Base-by-base conservation (phyloP, 2,113 vertebrate species). In the Calidris pygmaea region DNA sequence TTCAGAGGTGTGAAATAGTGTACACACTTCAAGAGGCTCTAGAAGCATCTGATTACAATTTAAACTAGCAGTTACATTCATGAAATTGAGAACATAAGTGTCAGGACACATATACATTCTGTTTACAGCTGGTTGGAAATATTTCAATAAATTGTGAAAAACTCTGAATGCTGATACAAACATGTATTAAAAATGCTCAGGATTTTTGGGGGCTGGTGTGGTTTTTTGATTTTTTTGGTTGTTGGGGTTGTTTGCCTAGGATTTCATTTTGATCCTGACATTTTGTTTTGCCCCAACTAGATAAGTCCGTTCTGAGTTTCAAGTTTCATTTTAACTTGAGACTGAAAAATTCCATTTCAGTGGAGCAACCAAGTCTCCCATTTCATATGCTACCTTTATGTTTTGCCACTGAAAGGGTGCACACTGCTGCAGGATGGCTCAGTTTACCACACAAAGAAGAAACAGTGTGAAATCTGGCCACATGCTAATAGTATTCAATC, bases 1-100 rank as follows among this genome's bases (percentile, higher is more conserved):
- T 93, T 92, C 76, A 79, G 80, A 95, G 89, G 77, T 89, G 84
- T 78, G 81, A 96, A 96, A 96, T 79, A 92, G 62, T 55, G 39
- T 17, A 41, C 73, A 89, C 89, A 73, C 32, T 89, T 91, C 58
- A 87, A 93, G 77, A 95, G 89, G 74, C 62, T 93, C 74, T 74
- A 78, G 81, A 23, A 93, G 89, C 66, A 63, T 93, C 92, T 78
- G 73, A 89, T 96, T 95, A 92, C 89, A 79, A 87, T 93, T 76
- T 94, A 95, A 93, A 95, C 80, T 85, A 73, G 48, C 59, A 87
- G 80, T 72, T 81, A 53, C 73, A 70, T 93, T 91, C 91, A 96
- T 75, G 80, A 92, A 90, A 97, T 92, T 79, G 88, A 96, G 91
- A 96, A 59, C 58, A 7, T 79, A 89, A 83, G 72, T 85, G 74